A percentile compares a stretch with the other conserved stretches of the same genome.
Conservation (phyloP, 2,888 invertebrate species). For the Hybos culiciformis region DNA sequence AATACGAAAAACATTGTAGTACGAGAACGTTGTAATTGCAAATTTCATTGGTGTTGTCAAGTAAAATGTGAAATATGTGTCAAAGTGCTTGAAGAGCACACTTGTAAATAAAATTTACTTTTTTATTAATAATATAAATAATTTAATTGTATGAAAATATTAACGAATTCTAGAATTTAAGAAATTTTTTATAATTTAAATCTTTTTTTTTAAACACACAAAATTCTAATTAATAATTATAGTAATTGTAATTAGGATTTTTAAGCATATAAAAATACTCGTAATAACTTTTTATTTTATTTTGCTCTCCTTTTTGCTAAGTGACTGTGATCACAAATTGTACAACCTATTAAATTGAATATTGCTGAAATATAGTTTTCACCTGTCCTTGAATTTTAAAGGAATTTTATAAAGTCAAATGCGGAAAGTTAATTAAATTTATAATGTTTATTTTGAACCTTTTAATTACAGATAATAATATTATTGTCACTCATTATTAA, state of each 20-base stretch:
- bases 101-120: conserved; percentile 57
- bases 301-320: too few species aligned
- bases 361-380: too few species aligned
- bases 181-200: not conserved
- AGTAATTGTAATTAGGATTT: not conserved
- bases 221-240: not conserved
- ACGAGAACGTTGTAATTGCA: conserved; percentile 77
- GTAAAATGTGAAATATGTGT: conserved; percentile 84
- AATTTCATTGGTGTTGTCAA: conserved; percentile 93
- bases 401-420: too few species aligned
- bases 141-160: not conserved
- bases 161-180: not conserved
- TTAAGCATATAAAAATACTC: not conserved
- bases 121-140: not conserved
- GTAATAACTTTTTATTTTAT: not conserved
- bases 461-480: too few species aligned
- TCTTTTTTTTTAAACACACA: not conserved
- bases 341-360: too few species aligned
- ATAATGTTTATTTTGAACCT: too few species aligned
- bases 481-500: too few species aligned
- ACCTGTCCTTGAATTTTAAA: too few species aligned
- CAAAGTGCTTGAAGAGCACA: conserved; percentile 60
- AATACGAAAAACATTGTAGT: conserved; percentile 67
- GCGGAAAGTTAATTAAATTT: too few species aligned
- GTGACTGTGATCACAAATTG: too few species aligned